phyloP scores from a whole-genome alignment of 2,113 vertebrate species.

The Brachirus orientalis region DNA sequence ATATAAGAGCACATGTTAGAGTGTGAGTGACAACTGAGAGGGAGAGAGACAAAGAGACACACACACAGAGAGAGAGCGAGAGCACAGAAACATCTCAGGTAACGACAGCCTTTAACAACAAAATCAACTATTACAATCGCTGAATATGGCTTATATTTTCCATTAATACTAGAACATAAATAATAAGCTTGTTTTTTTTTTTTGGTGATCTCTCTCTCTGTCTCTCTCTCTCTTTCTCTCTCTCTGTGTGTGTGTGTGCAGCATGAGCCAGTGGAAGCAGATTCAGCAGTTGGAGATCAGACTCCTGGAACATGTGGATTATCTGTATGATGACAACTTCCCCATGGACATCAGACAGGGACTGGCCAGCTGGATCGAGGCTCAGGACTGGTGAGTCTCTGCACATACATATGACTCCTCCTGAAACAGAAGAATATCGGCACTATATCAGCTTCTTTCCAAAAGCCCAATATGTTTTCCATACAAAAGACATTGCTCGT shows the following conservation, averaged over 20 bases:
- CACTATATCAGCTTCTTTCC: no score
- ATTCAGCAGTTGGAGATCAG: slow-evolving; percentile 95
- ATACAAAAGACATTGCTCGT: no score
- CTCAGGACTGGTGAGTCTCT: slow-evolving; percentile 96
- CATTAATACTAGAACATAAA: not conserved
- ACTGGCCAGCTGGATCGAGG: slow-evolving; percentile 94
- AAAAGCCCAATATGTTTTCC: no score
- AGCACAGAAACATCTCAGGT: slow-evolving; percentile 15
- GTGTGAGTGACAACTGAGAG: not conserved
- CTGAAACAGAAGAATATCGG: no score
- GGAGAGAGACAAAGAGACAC: no score
- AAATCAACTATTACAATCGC: no score
- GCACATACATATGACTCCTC: no score
- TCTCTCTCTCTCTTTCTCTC: no score
- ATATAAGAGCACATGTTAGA: slow-evolving; percentile 45
- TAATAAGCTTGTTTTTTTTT: not conserved
- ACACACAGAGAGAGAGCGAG: no score
- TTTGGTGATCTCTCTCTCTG: not conserved
- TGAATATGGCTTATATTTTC: no score
- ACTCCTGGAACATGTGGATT: slow-evolving; percentile 96
- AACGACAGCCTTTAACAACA: no score
- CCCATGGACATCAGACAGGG: slow-evolving; percentile 96
- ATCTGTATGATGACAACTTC: slow-evolving; percentile 96
- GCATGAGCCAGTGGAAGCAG: slow-evolving; percentile 98
- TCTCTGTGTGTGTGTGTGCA: slow-evolving; percentile 43